phyloP scores from a whole-genome alignment of 2,797 vertebrate species.

The Enteromius treurensis region DNA sequence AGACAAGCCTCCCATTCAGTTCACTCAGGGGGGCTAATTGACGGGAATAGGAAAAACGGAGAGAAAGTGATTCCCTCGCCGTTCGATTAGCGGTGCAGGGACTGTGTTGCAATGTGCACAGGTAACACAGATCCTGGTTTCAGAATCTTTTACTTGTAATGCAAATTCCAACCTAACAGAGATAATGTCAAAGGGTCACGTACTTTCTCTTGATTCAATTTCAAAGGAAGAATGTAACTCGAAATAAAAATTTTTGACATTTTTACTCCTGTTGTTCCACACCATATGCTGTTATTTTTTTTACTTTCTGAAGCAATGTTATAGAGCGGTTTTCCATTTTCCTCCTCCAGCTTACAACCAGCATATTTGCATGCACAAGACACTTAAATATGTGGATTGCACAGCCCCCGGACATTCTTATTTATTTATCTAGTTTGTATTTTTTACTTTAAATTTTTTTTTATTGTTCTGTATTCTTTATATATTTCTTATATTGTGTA shows the following conservation, averaged over 20 bases:
- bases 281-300: not conserved
- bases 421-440: no score
- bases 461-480: no score
- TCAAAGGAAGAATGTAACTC: not conserved
- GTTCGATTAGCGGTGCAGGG: constrained; percentile 40
- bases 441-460: no score
- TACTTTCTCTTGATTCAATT: not conserved
- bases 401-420: no score
- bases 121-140: constrained; percentile 9
- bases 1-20: constrained; percentile 33
- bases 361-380: no score
- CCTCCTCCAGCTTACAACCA: not conserved
- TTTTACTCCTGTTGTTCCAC: not conserved
- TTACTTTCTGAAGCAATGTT: not conserved
- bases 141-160: not conserved
- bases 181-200: not conserved
- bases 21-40: constrained; percentile 50
- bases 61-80: constrained; percentile 44
- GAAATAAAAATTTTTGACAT: not conserved
- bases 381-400: no score
- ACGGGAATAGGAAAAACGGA: constrained; percentile 46
- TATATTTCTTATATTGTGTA: no score
- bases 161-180: not conserved
- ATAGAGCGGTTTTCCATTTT: not conserved
- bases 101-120: not conserved